Evolutionary conservation across 2,888 invertebrate genomes (phyloP).

Genomic region (Dione vanillae): DNA sequence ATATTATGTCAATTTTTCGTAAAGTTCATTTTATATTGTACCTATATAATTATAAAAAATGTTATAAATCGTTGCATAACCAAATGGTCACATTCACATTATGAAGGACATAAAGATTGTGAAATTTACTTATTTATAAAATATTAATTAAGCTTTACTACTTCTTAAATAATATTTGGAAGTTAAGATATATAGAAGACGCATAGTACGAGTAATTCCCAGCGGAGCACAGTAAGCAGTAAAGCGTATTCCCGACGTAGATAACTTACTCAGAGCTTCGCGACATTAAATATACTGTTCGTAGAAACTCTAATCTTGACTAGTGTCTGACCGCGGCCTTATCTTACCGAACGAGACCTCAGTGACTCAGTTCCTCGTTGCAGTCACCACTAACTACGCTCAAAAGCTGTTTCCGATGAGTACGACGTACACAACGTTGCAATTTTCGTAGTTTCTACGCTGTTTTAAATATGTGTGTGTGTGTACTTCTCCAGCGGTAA

Average conservation of each 20-base stretch:
- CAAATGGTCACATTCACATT: too few species aligned
- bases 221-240: constrained; percentile 6
- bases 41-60: too few species aligned
- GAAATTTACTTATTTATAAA: background rate
- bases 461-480: background rate
- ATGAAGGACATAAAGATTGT: too few species aligned
- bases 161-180: background rate
- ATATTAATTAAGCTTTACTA: background rate
- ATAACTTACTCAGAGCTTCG: constrained; percentile 4
- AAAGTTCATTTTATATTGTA: too few species aligned
- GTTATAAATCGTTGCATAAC: too few species aligned
- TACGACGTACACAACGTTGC: background rate
- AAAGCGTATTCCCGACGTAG: constrained; percentile 16
- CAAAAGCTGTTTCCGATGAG: background rate
- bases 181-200: background rate
- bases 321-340: background rate
- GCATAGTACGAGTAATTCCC: background rate
- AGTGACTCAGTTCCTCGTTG: background rate
- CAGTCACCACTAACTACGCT: background rate
- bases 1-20: too few species aligned
- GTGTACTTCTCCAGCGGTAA: background rate
- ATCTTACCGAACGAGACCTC: background rate
- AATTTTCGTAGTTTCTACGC: background rate
- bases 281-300: constrained; percentile 14
- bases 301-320: background rate